Base-by-base conservation (phyloP, 2,888 invertebrate species). In the Gymnocheta viridis region DNA sequence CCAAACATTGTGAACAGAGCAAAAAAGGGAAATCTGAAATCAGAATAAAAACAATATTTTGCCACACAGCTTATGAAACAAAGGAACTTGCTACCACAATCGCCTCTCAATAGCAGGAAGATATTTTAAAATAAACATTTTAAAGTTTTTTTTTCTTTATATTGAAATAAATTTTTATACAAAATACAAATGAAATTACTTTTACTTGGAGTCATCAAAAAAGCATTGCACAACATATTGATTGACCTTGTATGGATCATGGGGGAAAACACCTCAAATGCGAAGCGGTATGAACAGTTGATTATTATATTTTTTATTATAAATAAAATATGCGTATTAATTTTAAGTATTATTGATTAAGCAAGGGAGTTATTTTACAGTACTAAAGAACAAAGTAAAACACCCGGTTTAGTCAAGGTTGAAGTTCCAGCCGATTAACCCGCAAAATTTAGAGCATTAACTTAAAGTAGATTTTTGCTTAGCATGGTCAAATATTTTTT, bases 241-340 rank as follows among this genome's bases (percentile, higher is more conserved):
- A 41, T 66, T 80, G 83, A 80, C 83, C 83, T 83, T 80, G 80
- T 29, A 9, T 73, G n/a, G 10, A n/a, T 41, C 4, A 29, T 67
- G 49, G 41, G 14, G 35, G 17, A 27, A 38, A 54, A 58, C 67
- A 72, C 51, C 44, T 56, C 24, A 44, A 78, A 60, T 35, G 60
- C 72, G 29, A 38, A 67, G 47, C 35, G 29, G 27, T 60, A 51
- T 4, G 9, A 47, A 19, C 2, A 35, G 32, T 72, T 41, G 10
- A 17, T n/a, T 29, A 14, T 4, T 49, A 32, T n/a, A 1, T 27
- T 27, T 56, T 32, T 56, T 56, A 17, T 3, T 29, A n/a, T 14
- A 54, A 54, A 32, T 58, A n/a, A 32, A 22, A 32, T 47, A 44
- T 24, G 12, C 4, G 17, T 22, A 19, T 44, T 44, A 29, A n/a